phyloP scores from a whole-genome alignment of 2,797 vertebrate genomes.

The Aselliscus stoliczkanus region DNA sequence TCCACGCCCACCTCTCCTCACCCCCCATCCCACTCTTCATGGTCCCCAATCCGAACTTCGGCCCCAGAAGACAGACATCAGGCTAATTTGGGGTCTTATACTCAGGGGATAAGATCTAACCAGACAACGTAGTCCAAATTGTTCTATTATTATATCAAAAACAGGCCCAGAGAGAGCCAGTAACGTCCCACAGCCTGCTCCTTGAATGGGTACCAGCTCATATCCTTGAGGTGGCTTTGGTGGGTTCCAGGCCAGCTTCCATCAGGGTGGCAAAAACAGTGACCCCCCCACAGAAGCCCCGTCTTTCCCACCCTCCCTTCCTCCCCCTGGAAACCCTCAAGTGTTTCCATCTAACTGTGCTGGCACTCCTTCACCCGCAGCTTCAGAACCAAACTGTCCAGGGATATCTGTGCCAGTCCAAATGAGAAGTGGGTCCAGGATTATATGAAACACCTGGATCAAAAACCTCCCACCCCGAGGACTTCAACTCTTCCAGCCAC shows the following conservation, averaged over 20 bases:
- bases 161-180: neutral
- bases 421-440: conserved; percentile 57
- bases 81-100: neutral
- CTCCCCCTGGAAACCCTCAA: neutral
- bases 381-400: conserved; percentile 50
- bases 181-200: fast-evolving
- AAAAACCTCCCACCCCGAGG: neutral
- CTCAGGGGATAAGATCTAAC: neutral
- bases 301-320: neutral
- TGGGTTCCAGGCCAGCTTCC: neutral
- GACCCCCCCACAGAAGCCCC: neutral
- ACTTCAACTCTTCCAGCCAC: too few species aligned
- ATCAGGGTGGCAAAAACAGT: fast-evolving
- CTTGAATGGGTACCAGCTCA: neutral
- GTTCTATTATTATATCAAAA: neutral
- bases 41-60: neutral
- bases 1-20: neutral
- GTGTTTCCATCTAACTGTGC: neutral
- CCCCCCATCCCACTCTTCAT: too few species aligned
- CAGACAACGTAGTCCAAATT: neutral
- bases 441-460: neutral
- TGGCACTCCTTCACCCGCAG: conserved; percentile 45
- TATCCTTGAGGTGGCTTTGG: neutral
- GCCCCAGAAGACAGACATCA: neutral
- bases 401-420: conserved; percentile 44